Percentiles rank a stretch among this genome's conserved stretches.
Conservation (phyloP, 2,888 invertebrate genomes). For the Troilus luridus region DNA sequence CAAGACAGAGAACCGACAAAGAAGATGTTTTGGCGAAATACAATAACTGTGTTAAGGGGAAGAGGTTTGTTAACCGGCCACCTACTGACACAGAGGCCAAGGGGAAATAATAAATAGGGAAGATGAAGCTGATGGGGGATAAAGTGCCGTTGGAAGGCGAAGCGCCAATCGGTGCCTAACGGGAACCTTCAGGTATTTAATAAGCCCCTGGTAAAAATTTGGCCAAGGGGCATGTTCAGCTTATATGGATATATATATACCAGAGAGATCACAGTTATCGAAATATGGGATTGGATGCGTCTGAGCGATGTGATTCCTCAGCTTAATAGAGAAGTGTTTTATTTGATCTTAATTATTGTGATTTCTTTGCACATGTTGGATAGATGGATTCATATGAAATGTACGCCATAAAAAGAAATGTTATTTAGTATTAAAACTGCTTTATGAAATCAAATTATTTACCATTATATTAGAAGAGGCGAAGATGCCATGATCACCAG, state of each 20-base stretch:
- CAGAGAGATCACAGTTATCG: too few species aligned
- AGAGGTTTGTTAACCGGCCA: neutral
- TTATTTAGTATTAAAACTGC: too few species aligned
- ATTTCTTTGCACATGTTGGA: too few species aligned
- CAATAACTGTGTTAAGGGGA: neutral
- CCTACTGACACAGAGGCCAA: slow-evolving; percentile 6
- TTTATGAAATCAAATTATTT: too few species aligned
- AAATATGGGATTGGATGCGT: too few species aligned
- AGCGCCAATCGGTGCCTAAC: neutral
- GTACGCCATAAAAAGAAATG: too few species aligned
- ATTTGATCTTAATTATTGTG: too few species aligned
- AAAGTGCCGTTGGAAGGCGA: neutral
- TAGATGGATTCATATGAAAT: too few species aligned
- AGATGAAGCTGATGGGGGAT: neutral
- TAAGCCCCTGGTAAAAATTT: neutral
- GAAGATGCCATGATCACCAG: too few species aligned
- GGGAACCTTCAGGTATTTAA: neutral
- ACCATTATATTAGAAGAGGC: too few species aligned
- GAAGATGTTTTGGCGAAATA: neutral
- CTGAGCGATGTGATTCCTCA: too few species aligned
- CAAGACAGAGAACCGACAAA: neutral
- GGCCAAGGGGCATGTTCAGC: neutral
- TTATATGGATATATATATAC: neutral
- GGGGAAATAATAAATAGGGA: slow-evolving; percentile 2
- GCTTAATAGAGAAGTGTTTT: too few species aligned